phyloP scores from a whole-genome alignment of 1,140 invertebrate genomes.

The Andrena cerasifolii region DNA sequence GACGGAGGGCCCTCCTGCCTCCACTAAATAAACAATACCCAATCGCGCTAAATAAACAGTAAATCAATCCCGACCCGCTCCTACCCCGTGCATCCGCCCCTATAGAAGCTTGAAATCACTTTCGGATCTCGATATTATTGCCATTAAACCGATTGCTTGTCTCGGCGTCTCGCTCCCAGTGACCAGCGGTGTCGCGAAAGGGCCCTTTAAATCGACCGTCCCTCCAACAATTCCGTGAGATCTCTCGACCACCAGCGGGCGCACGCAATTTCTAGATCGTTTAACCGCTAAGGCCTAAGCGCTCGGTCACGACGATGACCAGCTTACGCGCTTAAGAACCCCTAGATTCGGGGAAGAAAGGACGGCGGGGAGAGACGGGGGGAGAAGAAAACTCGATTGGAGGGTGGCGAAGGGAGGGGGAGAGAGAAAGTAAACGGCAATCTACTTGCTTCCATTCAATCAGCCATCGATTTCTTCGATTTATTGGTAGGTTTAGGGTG shows the following conservation, averaged over 20 bases:
- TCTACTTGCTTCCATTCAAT: constrained; percentile 76
- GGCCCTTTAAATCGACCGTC: not conserved
- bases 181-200: not conserved
- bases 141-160: constrained; percentile 20
- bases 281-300: constrained; percentile 71
- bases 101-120: not conserved
- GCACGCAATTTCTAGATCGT: constrained; percentile 61
- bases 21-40: too few relatives aligned
- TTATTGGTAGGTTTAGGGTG: constrained; percentile 69
- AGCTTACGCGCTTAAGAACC: constrained; percentile 41
- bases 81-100: not conserved
- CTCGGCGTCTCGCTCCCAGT: not conserved
- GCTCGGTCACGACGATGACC: constrained; percentile 30
- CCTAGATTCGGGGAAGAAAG: constrained; percentile 4
- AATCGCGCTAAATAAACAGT: not conserved
- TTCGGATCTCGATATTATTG: constrained; percentile 8
- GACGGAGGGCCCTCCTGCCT: too few relatives aligned
- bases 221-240: not conserved
- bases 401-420: not conserved
- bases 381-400: not conserved
- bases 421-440: constrained; percentile 66
- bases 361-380: not conserved
- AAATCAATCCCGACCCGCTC: not conserved
- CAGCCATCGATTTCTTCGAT: constrained; percentile 76
- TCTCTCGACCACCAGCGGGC: constrained; percentile 13